Percentiles rank a stretch among this genome's conserved stretches.
These are phyloP conservation scores for Pegea sp. DNA, from an alignment of 23 tunicate species.

Conservation along the genomic window DNA sequence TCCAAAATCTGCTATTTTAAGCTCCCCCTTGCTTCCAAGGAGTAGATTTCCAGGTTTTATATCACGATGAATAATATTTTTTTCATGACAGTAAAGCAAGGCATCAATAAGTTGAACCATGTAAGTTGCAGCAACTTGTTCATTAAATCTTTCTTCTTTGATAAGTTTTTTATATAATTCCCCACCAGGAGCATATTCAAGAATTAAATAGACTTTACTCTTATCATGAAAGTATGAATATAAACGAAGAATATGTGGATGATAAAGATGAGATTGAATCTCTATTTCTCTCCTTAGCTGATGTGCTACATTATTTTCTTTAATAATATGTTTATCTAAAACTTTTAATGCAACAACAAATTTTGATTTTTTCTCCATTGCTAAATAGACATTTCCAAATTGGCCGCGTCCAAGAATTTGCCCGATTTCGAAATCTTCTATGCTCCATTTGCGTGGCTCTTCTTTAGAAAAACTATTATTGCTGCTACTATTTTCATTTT, in stretches of 20 bases:
- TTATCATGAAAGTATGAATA: slow-evolving; percentile 91
- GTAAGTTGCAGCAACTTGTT: slow-evolving; percentile 63
- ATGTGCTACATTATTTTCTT: slow-evolving; percentile 75
- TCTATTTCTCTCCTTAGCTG: slow-evolving; percentile 87
- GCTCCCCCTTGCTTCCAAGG: slow-evolving; percentile 80
- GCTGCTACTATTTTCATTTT: too few species aligned
- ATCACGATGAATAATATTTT: slow-evolving; percentile 84
- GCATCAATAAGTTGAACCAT: slow-evolving; percentile 83
- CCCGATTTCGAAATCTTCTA: slow-evolving; percentile 83
- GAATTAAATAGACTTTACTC: slow-evolving; percentile 50
- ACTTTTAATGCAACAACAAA: slow-evolving; percentile 82
- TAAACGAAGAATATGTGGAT: slow-evolving; percentile 76
- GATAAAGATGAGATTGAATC: slow-evolving; percentile 85
- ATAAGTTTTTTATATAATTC: slow-evolving; percentile 83
- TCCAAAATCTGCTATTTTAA: slow-evolving; percentile 93
- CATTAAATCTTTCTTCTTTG: slow-evolving; percentile 47
- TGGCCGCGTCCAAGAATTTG: slow-evolving; percentile 83
- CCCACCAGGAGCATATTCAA: slow-evolving; percentile 83
- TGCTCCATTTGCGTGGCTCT: slow-evolving; percentile 45
- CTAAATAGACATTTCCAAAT: slow-evolving; percentile 89
- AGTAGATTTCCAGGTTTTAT: slow-evolving; percentile 85
- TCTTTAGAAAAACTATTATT: too few species aligned
- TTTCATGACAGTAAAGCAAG: slow-evolving; percentile 77
- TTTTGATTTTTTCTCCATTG: slow-evolving; percentile 65
- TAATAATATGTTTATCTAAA: slow-evolving; percentile 47